These are phyloP conservation scores for Hipparchia semele DNA, from an alignment of 2,888 invertebrate species.

Conservation along the genomic window DNA sequence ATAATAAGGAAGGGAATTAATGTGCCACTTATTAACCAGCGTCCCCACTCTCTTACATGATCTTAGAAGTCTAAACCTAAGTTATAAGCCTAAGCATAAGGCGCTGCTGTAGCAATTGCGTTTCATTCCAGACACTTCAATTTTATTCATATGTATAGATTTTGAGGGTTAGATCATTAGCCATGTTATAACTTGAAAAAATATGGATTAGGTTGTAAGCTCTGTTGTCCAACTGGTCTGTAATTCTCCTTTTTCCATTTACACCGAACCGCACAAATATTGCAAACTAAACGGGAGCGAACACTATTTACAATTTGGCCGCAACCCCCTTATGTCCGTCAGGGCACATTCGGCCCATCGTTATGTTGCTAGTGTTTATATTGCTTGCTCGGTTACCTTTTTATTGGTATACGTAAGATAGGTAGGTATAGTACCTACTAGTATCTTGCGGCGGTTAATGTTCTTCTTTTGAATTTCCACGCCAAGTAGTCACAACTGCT, in stretches of 20 bases:
- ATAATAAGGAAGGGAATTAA: no score
- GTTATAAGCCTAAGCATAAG: no score
- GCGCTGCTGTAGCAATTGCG: no score
- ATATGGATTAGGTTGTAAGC: constrained; percentile 22
- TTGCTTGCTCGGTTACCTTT: constrained; percentile 55
- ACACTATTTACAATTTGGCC: constrained; percentile 78
- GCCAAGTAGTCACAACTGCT: background rate
- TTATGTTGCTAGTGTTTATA: constrained; percentile 75
- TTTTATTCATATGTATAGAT: no score
- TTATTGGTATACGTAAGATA: constrained; percentile 52
- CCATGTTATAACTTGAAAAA: no score
- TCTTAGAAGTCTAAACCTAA: no score
- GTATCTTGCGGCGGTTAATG: constrained; percentile 29
- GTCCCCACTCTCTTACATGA: no score
- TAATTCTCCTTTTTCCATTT: constrained; percentile 74
- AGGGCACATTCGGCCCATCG: constrained; percentile 67
- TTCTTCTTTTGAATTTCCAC: constrained; percentile 27
- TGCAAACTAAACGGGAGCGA: constrained; percentile 78
- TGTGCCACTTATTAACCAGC: background rate
- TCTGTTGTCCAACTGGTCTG: constrained; percentile 49
- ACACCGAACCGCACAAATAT: constrained; percentile 79
- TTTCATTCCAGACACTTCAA: no score
- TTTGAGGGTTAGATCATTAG: no score
- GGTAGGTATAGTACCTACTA: constrained; percentile 29
- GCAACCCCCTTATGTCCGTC: constrained; percentile 66